Evolutionary conservation across 2,113 vertebrate species (phyloP).

Genomic region (Epinephelus fuscoguttatus): DNA sequence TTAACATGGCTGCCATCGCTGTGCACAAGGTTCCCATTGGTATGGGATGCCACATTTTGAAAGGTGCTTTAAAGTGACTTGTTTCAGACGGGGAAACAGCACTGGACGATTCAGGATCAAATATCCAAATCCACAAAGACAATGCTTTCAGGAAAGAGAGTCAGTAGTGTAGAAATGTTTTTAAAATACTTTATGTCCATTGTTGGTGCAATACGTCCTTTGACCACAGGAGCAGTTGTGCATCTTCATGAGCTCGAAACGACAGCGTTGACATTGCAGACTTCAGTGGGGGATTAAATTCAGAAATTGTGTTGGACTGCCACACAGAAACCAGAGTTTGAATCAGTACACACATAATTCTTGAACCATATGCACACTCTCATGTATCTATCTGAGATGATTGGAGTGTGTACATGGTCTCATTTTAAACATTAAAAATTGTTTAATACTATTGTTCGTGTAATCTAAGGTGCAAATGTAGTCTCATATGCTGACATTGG

Average conservation of each 20-base stretch:
- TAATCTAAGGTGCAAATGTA: neutral
- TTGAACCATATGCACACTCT: neutral
- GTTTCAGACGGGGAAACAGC: slow-evolving; percentile 18
- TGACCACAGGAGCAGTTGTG: neutral
- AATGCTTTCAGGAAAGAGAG: neutral
- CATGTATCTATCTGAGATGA: neutral
- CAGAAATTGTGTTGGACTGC: neutral
- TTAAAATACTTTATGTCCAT: neutral
- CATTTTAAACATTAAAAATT: neutral
- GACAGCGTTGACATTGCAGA: neutral
- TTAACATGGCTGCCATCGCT: slow-evolving; percentile 71
- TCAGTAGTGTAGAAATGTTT: neutral
- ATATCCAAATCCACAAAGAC: slow-evolving; percentile 31
- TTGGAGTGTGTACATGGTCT: neutral
- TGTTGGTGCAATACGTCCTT: neutral
- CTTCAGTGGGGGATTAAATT: neutral
- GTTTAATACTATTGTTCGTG: neutral
- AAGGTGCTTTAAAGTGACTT: slow-evolving; percentile 50
- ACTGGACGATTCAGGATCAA: slow-evolving; percentile 20
- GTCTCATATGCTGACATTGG: neutral
- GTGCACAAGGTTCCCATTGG: slow-evolving; percentile 53
- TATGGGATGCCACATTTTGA: slow-evolving; percentile 49
- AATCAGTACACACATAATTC: neutral
- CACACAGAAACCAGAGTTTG: neutral
- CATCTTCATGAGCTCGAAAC: neutral